Percentiles rank a stretch among this genome's conserved stretches.
These are phyloP conservation scores for Acromyrmex echinatior DNA, from an alignment of 1,140 invertebrate genomes.

Conservation along the genomic window DNA sequence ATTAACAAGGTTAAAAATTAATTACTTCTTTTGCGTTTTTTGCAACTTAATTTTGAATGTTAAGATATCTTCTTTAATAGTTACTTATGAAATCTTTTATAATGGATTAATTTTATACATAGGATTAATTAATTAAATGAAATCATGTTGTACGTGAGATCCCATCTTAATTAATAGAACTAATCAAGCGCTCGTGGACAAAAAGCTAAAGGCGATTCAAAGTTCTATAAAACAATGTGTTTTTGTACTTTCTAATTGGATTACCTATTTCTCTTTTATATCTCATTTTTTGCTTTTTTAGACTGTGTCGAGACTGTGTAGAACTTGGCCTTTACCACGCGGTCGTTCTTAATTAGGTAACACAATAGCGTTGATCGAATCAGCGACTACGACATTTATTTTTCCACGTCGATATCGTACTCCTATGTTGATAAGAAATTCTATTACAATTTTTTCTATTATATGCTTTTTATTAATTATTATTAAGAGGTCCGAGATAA, in stretches of 20 bases:
- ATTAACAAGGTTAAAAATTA: neutral
- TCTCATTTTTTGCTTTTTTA: slow-evolving; percentile 37
- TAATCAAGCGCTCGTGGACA: slow-evolving; percentile 48
- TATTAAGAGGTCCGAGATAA: neutral
- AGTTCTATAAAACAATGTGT: slow-evolving; percentile 38
- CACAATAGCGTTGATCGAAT: slow-evolving; percentile 47
- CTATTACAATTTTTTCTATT: slow-evolving; percentile 4
- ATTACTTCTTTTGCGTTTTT: neutral
- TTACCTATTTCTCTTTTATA: slow-evolving; percentile 45
- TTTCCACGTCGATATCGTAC: slow-evolving; percentile 8
- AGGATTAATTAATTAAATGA: slow-evolving; percentile 57
- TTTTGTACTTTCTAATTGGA: slow-evolving; percentile 47
- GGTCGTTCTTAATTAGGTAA: slow-evolving; percentile 44
- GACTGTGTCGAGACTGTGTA: slow-evolving; percentile 11
- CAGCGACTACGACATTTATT: slow-evolving; percentile 38
- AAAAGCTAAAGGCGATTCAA: slow-evolving; percentile 29
- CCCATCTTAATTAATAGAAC: slow-evolving; percentile 57
- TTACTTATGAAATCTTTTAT: slow-evolving; percentile 15
- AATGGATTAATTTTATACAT: slow-evolving; percentile 1
- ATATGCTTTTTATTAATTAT: neutral
- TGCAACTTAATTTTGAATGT: neutral
- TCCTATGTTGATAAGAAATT: slow-evolving; percentile 22
- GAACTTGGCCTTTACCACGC: slow-evolving; percentile 24
- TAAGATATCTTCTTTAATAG: neutral
- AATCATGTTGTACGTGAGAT: neutral